Evolutionary conservation across 2,888 invertebrate species (phyloP).

Genomic region (Calephelis perditalis): DNA sequence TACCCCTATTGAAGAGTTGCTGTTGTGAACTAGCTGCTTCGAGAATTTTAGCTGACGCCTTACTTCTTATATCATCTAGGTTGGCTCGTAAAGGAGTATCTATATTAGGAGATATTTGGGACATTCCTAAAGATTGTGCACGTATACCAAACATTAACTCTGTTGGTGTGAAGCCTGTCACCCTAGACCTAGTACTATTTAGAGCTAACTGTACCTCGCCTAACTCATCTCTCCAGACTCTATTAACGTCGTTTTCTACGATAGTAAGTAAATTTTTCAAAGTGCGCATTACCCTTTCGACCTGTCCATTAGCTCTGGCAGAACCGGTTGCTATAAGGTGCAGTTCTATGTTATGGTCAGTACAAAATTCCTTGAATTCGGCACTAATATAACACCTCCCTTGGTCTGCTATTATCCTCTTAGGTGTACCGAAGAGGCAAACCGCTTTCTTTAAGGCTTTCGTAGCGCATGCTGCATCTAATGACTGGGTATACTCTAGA

Average conservation of each 20-base stretch:
- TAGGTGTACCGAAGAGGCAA: neutral
- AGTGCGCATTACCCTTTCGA: neutral
- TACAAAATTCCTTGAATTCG: neutral
- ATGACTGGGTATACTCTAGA: neutral
- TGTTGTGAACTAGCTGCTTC: neutral
- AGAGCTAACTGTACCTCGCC: constrained; percentile 27
- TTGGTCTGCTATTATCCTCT: neutral
- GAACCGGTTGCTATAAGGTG: neutral
- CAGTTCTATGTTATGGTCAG: neutral
- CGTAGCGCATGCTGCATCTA: neutral
- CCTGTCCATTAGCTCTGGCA: neutral
- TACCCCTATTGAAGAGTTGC: constrained; percentile 15
- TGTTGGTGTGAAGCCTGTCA: constrained; percentile 26
- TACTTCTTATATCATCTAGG: neutral
- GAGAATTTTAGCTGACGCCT: neutral
- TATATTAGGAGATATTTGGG: constrained; percentile 3
- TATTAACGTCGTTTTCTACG: constrained; percentile 19
- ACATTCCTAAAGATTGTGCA: constrained; percentile 22
- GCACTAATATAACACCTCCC: neutral
- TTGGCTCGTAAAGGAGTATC: neutral
- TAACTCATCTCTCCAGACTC: constrained; percentile 27
- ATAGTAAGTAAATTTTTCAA: constrained; percentile 6
- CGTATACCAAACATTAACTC: constrained; percentile 31
- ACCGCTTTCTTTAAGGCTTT: neutral
- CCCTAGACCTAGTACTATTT: constrained; percentile 26